phyloP scores from a whole-genome alignment of 2,113 vertebrate genomes.

The Emydocephalus ijimae region DNA sequence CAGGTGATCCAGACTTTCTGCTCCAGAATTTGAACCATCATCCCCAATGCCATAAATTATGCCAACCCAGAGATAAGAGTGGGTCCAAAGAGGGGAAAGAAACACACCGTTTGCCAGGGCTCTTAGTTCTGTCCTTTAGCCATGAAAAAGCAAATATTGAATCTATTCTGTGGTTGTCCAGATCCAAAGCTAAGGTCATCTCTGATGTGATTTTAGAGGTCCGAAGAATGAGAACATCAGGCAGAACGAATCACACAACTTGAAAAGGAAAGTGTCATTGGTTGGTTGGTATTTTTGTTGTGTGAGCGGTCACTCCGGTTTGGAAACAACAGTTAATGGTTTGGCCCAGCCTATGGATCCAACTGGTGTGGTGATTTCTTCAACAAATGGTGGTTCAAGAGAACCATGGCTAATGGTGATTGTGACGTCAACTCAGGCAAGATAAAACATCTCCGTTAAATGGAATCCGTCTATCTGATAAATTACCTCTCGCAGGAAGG shows the following conservation, averaged over 20 bases:
- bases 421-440: neutral
- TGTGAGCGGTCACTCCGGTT: neutral
- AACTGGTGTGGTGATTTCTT: neutral
- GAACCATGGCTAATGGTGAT: neutral
- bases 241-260: neutral
- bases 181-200: neutral
- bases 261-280: neutral
- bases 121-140: neutral
- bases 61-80: neutral
- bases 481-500: slow-evolving; percentile 37
- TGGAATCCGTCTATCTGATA: neutral
- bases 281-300: neutral
- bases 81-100: neutral
- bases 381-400: neutral
- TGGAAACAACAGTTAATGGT: neutral
- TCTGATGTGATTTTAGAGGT: neutral
- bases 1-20: neutral
- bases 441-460: neutral
- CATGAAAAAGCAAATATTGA: neutral
- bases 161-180: neutral
- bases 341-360: neutral
- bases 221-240: neutral
- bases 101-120: neutral
- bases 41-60: neutral
- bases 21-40: neutral